Conservation (phyloP, 2,797 vertebrate species). For the Eidolon dupreanum region DNA sequence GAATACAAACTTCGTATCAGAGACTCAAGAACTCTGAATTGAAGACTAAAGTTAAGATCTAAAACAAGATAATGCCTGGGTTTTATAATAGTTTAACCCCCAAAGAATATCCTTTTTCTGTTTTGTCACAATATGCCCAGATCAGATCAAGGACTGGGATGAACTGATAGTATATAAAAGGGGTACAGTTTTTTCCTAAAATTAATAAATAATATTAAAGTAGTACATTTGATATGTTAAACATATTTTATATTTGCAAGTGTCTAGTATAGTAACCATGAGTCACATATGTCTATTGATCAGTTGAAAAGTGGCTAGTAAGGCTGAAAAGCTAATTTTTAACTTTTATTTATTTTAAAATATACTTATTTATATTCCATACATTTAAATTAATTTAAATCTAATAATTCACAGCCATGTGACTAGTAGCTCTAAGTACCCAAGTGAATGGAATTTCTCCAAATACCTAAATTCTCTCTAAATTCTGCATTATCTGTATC, state of each 20-base stretch:
- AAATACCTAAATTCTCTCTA: background rate
- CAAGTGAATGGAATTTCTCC: background rate
- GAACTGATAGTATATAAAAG: background rate
- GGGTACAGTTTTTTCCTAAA: background rate
- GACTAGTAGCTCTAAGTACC: background rate
- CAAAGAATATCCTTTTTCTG: background rate
- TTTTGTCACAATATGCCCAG: background rate
- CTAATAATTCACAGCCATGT: background rate
- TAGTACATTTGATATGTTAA: background rate
- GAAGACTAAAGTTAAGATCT: background rate
- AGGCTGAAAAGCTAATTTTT: background rate
- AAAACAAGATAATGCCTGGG: background rate
- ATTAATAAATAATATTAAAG: background rate
- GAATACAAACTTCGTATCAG: background rate
- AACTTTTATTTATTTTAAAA: background rate
- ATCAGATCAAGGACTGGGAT: background rate
- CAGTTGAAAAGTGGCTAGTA: background rate
- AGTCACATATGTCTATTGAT: background rate
- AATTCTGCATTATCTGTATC: background rate
- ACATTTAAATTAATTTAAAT: background rate
- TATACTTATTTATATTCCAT: background rate
- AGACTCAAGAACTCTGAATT: background rate
- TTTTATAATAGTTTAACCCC: background rate
- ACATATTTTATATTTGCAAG: background rate
- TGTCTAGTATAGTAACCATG: background rate